Evolutionary conservation across 2,888 invertebrate species (phyloP), one percentile per base, ranked within the genome.

Genomic region (Athetis lepigone): DNA sequence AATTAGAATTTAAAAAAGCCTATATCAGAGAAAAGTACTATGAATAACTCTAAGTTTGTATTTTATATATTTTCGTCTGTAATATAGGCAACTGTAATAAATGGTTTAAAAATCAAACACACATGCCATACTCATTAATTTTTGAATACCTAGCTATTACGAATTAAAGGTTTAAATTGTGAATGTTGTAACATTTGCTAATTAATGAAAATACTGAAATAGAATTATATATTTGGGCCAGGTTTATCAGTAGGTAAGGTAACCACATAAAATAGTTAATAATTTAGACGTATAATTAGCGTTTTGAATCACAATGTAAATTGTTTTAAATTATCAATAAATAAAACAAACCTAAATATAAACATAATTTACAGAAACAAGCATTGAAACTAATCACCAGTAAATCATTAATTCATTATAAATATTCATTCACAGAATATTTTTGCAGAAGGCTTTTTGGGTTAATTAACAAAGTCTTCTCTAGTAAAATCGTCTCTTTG

Each of bases 121-220:
- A 21, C 25, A 27, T 21, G 9, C 13, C 13, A 46, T 11, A 40
- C 11, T 37, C 21, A 52, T 52, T 29, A 16, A 42, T 46, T 65
- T 54, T 25, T 36, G 36, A 54, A 58, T 39, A 27, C 8, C 8
- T 39, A 27, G 9, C 6, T 43, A 3, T 11, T 29, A 36, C 47
- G 61, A 54, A 52, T 45, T 21, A 54, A 46, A 36, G 21, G 5
- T 1, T 37, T 27, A 4, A 9, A 50, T 36, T 21, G 16, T 19
- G n/a, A 69, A 47, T 29, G 9, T 33, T 60, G 47, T 18, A 33
- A 18, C 19, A 37, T 46, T 49, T 21, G 37, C 18, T 37, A 49
- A 50, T 58, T 50, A 58, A 71, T 64, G 36, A 62, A 18, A 39
- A 37, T 4, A 25, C 3, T 49, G 23, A 45, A 45, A n/a, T n/a